Evolutionary conservation across 2,797 vertebrate genomes (phyloP), one percentile per base, ranked within the genome.

Genomic region (Sylvia borin): DNA sequence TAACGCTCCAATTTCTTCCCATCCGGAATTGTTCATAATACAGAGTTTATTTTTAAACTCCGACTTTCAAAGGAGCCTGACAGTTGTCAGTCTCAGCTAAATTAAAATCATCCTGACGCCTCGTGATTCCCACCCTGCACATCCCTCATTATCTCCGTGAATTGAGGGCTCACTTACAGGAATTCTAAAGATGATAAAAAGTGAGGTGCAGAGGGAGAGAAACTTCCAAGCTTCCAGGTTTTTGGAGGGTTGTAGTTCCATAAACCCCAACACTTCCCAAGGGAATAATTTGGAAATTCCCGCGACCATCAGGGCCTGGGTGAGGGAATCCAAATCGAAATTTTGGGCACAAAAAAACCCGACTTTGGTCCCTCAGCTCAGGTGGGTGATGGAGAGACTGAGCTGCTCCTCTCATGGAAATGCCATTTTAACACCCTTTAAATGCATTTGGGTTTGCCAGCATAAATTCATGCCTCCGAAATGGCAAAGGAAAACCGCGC

Each of bases 31-130:
- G 86, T 70, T 94, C 73, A 54, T 54, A 87, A 77, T n/a, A 8
- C 29, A 34, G 73, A 17, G 60, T 89, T 95, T 78, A 82, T 88
- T 90, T 81, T 92, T 86, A 91, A 82, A 71, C 64, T 50, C 64
- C 3, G 8, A 42, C 83, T 90, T 95, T 82, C 93, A 57, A 43
- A 79, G 45, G 70, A 84, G 86, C 53, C 92, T 85, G 78, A 57
- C 50, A 54, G 85, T 94, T 95, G 71, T 92, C 92, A 90, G 80
- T 95, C 83, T 78, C 60, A 50, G 73, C 64, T 81, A 73, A 90
- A 64, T 86, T 66, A 91, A 92, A 95, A 92, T 93, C 61, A 82
- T 38, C 91, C 93, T 19, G 60, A 53, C 74, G 55, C 74, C 84
- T 92, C 83, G 7, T 88, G 85, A 70, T 89, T 95, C 55, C 66